A percentile compares a stretch with the other conserved stretches of the same genome.
Conservation (phyloP, 2,797 vertebrate species). For the Nyctalus aviator region DNA sequence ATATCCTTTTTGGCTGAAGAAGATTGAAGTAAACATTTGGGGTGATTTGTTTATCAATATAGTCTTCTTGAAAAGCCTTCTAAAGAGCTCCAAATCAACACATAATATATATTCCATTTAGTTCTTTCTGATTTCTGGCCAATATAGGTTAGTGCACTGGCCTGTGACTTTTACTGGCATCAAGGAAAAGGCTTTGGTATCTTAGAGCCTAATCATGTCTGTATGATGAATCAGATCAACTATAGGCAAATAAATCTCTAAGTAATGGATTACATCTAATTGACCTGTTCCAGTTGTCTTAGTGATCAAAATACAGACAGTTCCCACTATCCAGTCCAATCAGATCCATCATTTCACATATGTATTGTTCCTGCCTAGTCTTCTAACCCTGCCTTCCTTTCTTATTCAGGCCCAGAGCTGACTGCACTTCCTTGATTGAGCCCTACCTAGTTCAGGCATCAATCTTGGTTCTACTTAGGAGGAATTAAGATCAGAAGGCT, state of each 20-base stretch:
- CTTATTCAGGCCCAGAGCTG: background rate
- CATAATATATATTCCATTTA: constrained; percentile 33
- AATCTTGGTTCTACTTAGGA: constrained; percentile 6
- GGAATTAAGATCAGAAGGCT: background rate
- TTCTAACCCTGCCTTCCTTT: constrained; percentile 16
- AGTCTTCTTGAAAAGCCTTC: constrained; percentile 49
- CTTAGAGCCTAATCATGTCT: background rate
- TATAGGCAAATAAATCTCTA: constrained; percentile 46
- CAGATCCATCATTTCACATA: constrained; percentile 19
- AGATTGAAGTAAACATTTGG: constrained; percentile 57
- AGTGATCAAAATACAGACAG: constrained; percentile 14
- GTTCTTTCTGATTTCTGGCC: constrained; percentile 30
- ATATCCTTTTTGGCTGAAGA: constrained; percentile 58
- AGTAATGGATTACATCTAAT: constrained; percentile 48
- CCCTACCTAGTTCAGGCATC: background rate
- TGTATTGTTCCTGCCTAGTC: background rate
- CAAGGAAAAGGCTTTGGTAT: constrained; percentile 2
- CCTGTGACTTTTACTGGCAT: constrained; percentile 28
- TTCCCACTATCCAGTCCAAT: background rate
- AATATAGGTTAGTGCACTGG: background rate
- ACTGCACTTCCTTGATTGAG: constrained; percentile 1
- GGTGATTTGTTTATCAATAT: constrained; percentile 51
- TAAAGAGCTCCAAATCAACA: background rate
- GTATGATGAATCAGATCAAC: background rate
- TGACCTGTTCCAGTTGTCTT: constrained; percentile 44